Evolutionary conservation across 2,113 vertebrate genomes (phyloP), one percentile per base, ranked within the genome.

Genomic region (Lepidothrix coronata): DNA sequence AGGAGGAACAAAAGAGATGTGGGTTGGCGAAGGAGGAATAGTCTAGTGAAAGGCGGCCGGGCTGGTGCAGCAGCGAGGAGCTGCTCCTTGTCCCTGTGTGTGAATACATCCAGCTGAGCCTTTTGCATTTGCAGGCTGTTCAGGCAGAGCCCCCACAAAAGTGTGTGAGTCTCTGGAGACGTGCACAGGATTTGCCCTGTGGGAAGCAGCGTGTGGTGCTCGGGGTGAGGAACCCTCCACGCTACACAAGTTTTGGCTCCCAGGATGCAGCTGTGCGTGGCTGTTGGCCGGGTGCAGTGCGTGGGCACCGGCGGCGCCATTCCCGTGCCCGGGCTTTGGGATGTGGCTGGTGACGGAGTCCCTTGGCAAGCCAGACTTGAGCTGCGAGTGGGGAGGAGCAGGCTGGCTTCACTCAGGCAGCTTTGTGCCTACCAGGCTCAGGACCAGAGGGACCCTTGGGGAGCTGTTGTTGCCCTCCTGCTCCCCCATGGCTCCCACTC

Each of bases 81-180:
- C 88, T 70, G 94, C 91, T 96, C 89, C 94, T 88, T 90, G 75
- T 93, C 44, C 81, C 41, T 57, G 44, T 27, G 74, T 73, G 86
- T 92, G 93, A 96, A 95, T 96, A 24, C 79, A 31, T 44, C 89
- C 93, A 92, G 91, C 95, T 93, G 93, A 92, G 96, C 83, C 63
- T 88, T 92, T 88, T 19, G 72, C 91, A 72, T 91, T 95, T 61
- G 75, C 86, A 93, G 79, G 89, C 95, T 85, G 91, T 65, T 90
- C 88, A 90, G 91, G 71, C 93, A 92, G 54, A 82, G 88, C 88
- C 44, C 65, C 77, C 85, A 46, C 73, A 72, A 18, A 74, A 95
- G 91, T 57, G 44, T 21, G 46, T 11, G 95, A 72, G 66, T 27
- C 58, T 18, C 41, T 6, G 55, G 86, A 79, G 81, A 22, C 8